Evolutionary conservation across 2,113 vertebrate genomes (phyloP).

Genomic region (Clarias magur): DNA sequence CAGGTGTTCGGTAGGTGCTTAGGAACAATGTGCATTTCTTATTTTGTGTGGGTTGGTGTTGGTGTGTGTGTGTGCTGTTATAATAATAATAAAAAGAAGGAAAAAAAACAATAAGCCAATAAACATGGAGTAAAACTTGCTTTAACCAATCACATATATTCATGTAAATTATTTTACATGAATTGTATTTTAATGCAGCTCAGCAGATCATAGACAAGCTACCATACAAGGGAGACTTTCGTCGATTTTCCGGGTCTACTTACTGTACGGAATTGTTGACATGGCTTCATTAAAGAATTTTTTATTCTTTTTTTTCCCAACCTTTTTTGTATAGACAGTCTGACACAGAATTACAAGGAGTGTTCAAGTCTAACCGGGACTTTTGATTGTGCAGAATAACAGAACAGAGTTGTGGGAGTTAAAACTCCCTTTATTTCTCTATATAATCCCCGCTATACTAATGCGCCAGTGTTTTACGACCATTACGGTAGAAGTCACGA

Average conservation of each 20-base stretch:
- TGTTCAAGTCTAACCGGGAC: no score
- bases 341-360: no score
- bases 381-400: no score
- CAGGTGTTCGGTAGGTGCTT: slow-evolving; percentile 46
- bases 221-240: not conserved
- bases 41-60: not conserved
- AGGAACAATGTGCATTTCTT: not conserved
- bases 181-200: not conserved
- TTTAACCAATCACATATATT: not conserved
- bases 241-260: not conserved
- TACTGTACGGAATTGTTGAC: not conserved
- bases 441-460: no score
- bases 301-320: no score
- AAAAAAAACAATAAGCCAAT: not conserved
- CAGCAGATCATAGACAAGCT: not conserved
- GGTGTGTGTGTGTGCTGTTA: not conserved
- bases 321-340: no score
- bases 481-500: no score
- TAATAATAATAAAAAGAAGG: not conserved
- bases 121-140: not conserved
- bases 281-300: not conserved
- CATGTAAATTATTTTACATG: not conserved
- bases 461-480: no score
- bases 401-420: no score
- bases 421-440: no score